Percentiles rank a stretch among this genome's conserved stretches.
Evolutionary conservation across 2,113 vertebrate species (phyloP).

Genomic region (Mus spicilegus): DNA sequence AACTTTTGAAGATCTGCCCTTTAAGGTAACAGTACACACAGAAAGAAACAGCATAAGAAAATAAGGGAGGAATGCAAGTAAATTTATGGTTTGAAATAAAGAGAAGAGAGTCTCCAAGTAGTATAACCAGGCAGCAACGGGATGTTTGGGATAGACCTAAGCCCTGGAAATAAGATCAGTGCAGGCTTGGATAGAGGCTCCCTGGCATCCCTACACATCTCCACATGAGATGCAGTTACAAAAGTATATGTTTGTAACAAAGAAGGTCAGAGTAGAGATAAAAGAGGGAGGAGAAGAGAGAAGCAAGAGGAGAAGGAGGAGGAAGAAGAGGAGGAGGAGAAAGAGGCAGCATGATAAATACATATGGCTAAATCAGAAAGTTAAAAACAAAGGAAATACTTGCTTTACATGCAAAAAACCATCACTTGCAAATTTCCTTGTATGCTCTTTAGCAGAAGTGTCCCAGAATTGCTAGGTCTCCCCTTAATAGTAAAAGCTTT

Average conservation of each 20-base stretch:
- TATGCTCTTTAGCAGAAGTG: constrained; percentile 29
- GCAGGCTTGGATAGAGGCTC: neutral
- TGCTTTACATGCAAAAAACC: constrained; percentile 19
- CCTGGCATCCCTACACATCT: neutral
- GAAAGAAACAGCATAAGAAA: neutral
- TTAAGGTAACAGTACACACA: neutral
- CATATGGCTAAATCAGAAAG: constrained; percentile 15
- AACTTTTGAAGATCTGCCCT: neutral
- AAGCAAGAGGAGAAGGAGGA: no score
- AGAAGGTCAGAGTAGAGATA: neutral
- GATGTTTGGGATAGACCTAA: neutral
- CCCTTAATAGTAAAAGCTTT: neutral
- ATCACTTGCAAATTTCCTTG: constrained; percentile 6
- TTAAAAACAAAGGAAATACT: neutral
- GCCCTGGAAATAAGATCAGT: neutral
- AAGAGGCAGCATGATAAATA: neutral
- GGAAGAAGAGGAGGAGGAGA: no score
- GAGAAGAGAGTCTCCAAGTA: neutral
- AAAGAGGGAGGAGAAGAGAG: neutral
- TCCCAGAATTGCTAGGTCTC: constrained; percentile 43
- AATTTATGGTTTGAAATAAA: neutral
- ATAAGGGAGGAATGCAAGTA: neutral
- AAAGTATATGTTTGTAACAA: neutral
- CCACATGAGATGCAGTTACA: neutral
- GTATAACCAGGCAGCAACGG: neutral